Evolutionary conservation across 2,113 vertebrate species (phyloP).

Genomic region (Gopherus evgoodei): DNA sequence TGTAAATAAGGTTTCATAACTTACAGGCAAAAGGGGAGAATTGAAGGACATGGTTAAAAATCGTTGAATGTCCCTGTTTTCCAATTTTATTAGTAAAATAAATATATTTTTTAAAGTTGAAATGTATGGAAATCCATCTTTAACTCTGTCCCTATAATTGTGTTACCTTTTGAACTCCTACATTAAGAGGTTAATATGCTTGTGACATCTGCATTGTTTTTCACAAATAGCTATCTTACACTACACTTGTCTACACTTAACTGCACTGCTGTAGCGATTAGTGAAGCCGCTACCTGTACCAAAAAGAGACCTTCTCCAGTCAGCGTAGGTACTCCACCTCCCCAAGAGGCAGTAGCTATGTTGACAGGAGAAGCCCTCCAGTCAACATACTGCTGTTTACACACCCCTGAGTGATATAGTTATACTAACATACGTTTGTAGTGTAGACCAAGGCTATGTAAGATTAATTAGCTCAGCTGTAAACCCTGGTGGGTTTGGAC

Average conservation of each 20-base stretch:
- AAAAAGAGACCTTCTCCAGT: neutral
- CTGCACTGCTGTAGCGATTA: neutral
- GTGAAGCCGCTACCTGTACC: neutral
- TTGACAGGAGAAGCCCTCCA: neutral
- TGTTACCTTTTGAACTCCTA: neutral
- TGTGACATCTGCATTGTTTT: neutral
- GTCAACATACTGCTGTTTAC: neutral
- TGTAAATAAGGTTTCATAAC: slow-evolving; percentile 30
- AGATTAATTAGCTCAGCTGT: neutral
- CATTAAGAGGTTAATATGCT: neutral
- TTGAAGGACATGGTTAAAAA: neutral
- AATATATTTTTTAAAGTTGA: neutral
- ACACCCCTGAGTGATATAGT: neutral
- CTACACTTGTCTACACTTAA: neutral
- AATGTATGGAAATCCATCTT: neutral
- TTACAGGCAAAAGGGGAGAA: neutral
- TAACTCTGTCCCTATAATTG: neutral
- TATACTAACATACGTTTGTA: neutral
- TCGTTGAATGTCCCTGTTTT: neutral
- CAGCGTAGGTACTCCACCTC: neutral
- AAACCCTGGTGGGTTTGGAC: neutral
- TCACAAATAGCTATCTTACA: neutral
- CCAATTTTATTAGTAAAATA: neutral
- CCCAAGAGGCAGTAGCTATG: neutral
- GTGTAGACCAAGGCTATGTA: neutral